Evolutionary conservation across 2,888 invertebrate genomes (phyloP), one percentile per base, ranked within the genome.

Genomic region (Phasia obesa): DNA sequence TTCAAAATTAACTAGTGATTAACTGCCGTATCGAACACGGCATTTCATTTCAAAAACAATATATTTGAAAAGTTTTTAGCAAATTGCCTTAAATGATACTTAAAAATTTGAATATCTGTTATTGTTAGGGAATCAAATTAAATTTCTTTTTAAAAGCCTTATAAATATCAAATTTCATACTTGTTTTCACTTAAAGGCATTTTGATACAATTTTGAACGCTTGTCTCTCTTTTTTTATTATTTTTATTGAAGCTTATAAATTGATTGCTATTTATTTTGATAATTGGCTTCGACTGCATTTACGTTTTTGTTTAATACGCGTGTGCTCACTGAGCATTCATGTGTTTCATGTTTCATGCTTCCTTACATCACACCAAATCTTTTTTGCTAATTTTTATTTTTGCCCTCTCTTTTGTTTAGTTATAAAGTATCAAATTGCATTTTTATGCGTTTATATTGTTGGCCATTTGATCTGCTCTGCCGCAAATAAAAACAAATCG

Each of bases 201-300:
- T 44, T 51, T 25, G 49, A 67, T 83, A 81, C 73, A 65, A 83
- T 70, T 83, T 78, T 64, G 49, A 75, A 79, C 21, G 69, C 69
- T 62, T 77, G 64, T 71, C 79, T 70, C 44, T 59, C n/a, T 9
- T 13, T 11, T 55, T 60, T 21, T 27, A 31, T 23, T n/a, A 13
- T 60, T 73, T 49, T 21, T 31, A 44, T 35, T 57, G 42, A 31
- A 49, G 35, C 85, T 77, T 84, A 86, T 84, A 88, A 87, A 88
- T 87, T 88, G 87, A 87, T 87, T 88, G 87, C 87, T 88, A 88
- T 88, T 88, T 88, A 87, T 88, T 87, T 87, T 87, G 84, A 87
- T 87, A 88, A 88, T 88, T 87, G 88, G 87, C 86, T 86, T 81
- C 85, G 87, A 87, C 87, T 76, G 53, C 62, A 70, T 71, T 64